Conservation (phyloP, 2,888 invertebrate genomes). For the Steinernema hermaphroditum region DNA sequence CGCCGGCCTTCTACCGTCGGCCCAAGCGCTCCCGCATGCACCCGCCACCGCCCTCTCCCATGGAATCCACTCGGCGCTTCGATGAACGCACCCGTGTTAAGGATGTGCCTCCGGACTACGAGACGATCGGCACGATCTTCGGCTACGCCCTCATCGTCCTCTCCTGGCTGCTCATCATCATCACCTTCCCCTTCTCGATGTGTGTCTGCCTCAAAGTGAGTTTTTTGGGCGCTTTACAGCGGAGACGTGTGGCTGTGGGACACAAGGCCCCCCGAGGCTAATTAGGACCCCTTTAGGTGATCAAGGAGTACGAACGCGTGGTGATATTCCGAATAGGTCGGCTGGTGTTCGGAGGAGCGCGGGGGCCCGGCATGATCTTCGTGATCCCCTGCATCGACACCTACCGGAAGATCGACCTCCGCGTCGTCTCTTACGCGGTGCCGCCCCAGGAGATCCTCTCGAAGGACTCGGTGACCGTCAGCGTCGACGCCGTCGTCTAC, state of each 20-base stretch:
- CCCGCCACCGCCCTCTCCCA: conserved; percentile 1
- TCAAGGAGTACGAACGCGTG: conserved; percentile 74
- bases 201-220: conserved; percentile 65
- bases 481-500: conserved; percentile 60
- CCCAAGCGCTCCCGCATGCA: background rate
- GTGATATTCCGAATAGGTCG: conserved; percentile 86
- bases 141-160: conserved; percentile 63
- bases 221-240: too few relatives aligned
- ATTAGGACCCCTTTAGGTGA: conserved; percentile 51
- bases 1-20: background rate
- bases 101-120: conserved; percentile 66
- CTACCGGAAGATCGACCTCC: conserved; percentile 88
- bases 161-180: conserved; percentile 64
- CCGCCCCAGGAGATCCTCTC: conserved; percentile 67
- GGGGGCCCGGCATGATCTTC: conserved; percentile 86
- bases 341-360: conserved; percentile 76
- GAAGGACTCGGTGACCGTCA: conserved; percentile 62
- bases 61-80: background rate
- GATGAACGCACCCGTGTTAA: conserved; percentile 36
- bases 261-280: background rate
- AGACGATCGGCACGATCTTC: conserved; percentile 65
- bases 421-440: conserved; percentile 69
- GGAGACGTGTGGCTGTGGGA: too few relatives aligned
- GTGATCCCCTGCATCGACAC: conserved; percentile 87
- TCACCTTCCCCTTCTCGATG: conserved; percentile 66